Evolutionary conservation across 2,797 vertebrate genomes (phyloP), one percentile per base, ranked within the genome.

Genomic region (Chelmon rostratus): DNA sequence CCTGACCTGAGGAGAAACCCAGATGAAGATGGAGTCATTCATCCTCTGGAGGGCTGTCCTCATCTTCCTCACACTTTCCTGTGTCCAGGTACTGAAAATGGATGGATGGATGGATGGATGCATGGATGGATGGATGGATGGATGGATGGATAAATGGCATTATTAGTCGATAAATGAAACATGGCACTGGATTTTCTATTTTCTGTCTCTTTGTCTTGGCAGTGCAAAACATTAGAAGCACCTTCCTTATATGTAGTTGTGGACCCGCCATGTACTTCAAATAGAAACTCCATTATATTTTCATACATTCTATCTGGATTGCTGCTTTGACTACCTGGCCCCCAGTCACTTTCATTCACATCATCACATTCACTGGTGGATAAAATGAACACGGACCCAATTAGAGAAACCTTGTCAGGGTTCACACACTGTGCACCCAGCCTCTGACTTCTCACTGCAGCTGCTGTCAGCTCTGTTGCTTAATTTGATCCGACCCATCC

Each of bases 1-100:
- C 77, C 63, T 23, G 61, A 59, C 76, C 79, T 61, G 81, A 18
- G 84, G 80, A 73, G 82, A 83, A 65, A 84, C 87, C 44, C 50
- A 23, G 23, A 46, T 31, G 81, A 90, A 88, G 73, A 90, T 91
- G 89, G 94, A 90, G 78, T 65, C 73, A 47, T 5, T 73, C 35
- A 42, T 91, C 85, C 47, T 81, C 54, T 94, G 94, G 93, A 86
- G 83, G 84, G 84, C 93, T 53, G 76, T 88, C 78, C 86, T 96
- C 85, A 72, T 93, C 78, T 59, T 93, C 69, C 46, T 90, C 54
- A 77, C 88, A 33, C 42, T 95, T 77, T 89, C 91, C 28, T 65
- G 77, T 10, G 72, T 91, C 8, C 93, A 95, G 96, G 96, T 97
- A 96, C 46, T 37, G 18, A 68, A 73, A 19, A 54, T 59, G 19